These are phyloP conservation scores for Drosophila subpulchrella DNA, from an alignment of 1,140 invertebrate genomes.

Conservation along the genomic window DNA sequence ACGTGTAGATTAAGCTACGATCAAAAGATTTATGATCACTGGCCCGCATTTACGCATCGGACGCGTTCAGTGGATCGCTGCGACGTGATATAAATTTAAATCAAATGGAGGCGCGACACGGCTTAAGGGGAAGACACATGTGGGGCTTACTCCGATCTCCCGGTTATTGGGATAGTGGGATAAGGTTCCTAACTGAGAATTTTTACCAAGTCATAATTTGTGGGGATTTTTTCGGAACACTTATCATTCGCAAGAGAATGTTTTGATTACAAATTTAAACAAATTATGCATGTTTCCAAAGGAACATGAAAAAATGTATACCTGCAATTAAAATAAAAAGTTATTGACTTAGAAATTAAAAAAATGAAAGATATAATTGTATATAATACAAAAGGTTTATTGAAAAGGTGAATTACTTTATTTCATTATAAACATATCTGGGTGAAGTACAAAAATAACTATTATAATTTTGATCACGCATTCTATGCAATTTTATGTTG, in stretches of 20 bases:
- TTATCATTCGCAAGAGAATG: background rate
- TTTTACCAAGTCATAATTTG: background rate
- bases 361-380: no score
- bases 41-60: conserved; percentile 16
- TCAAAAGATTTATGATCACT: conserved; percentile 45
- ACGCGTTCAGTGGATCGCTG: conserved; percentile 21
- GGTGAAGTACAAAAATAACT: no score
- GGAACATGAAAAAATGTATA: no score
- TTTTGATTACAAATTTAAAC: background rate
- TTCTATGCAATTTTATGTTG: background rate
- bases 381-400: no score
- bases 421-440: no score
- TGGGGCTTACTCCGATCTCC: conserved; percentile 3
- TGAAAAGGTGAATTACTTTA: no score
- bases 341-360: no score
- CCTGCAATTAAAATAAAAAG: no score
- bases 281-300: no score
- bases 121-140: background rate
- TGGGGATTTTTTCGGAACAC: background rate
- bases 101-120: conserved; percentile 25
- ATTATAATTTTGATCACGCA: background rate
- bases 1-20: conserved; percentile 3
- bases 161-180: conserved; percentile 34
- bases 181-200: conserved; percentile 3
- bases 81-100: conserved; percentile 55